These are phyloP conservation scores for Eublepharis macularius DNA, from an alignment of 2,113 vertebrate genomes.

Conservation along the genomic window DNA sequence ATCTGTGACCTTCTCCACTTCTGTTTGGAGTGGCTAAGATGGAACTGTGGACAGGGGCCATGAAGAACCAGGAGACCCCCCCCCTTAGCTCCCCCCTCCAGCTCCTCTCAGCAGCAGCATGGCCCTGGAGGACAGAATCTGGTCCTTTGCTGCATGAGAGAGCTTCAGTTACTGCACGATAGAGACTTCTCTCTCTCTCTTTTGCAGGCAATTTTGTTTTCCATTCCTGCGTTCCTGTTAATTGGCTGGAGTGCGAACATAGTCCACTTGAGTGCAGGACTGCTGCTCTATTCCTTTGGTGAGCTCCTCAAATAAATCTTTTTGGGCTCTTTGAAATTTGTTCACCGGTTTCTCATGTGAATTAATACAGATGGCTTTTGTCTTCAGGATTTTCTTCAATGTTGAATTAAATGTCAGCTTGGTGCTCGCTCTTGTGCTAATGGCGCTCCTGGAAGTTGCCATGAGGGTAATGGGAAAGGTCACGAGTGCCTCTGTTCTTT, in stretches of 20 bases:
- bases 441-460: constrained; percentile 13
- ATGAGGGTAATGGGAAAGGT: constrained; percentile 8
- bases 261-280: constrained; percentile 80
- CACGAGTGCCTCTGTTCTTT: neutral
- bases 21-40: neutral
- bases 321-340: neutral
- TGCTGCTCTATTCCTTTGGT: constrained; percentile 93
- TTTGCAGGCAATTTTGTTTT: constrained; percentile 84
- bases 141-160: neutral
- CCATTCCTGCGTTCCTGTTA: constrained; percentile 90
- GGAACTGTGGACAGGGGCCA: neutral
- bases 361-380: neutral
- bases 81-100: rapidly evolving
- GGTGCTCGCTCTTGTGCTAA: constrained; percentile 3
- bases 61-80: neutral
- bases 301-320: constrained; percentile 60
- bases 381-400: neutral
- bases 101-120: neutral
- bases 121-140: neutral
- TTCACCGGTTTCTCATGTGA: neutral
- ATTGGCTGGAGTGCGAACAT: constrained; percentile 85
- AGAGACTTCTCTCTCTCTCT: constrained; percentile 17
- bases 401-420: neutral
- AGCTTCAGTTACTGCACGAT: neutral
- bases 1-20: too few species aligned